Conservation (phyloP, 2,888 invertebrate genomes). For the Gerris lacustris region DNA sequence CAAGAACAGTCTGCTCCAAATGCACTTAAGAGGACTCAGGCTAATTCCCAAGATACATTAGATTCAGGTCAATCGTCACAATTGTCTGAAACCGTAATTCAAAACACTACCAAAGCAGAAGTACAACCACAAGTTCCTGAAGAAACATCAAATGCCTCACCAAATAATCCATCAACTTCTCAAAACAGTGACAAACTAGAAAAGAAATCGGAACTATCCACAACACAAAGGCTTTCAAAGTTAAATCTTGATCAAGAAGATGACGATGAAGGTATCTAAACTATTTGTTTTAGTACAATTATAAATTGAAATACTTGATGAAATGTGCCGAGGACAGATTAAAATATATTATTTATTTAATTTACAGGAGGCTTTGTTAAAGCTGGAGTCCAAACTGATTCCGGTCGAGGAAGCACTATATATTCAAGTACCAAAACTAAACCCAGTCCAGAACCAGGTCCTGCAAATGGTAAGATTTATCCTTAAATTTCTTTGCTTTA, state of each 20-base stretch:
- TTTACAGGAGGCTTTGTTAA: conserved; percentile 23
- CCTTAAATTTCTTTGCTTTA: background rate
- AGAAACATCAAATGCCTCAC: background rate
- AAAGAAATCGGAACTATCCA: conserved; percentile 1
- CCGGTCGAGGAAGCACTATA: conserved; percentile 66
- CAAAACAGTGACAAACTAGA: background rate
- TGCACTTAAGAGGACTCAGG: background rate
- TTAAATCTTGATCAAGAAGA: conserved; percentile 13
- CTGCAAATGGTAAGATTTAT: conserved; percentile 41
- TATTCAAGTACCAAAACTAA: conserved; percentile 55
- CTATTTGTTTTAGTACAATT: background rate
- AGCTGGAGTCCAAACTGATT: conserved; percentile 40
- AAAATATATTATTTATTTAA: too few relatives aligned
- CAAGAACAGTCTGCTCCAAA: background rate
- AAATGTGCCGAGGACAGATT: too few relatives aligned
- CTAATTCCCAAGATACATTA: background rate
- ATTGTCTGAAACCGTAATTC: background rate
- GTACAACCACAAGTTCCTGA: background rate
- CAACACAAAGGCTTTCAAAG: background rate
- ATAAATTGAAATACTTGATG: too few relatives aligned
- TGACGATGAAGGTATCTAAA: conserved; percentile 17
- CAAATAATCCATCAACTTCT: background rate
- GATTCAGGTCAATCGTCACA: background rate
- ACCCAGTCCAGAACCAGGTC: conserved; percentile 44
- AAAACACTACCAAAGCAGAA: background rate